Conservation (phyloP, 2,888 invertebrate genomes). For the Epirrhoe alternata region DNA sequence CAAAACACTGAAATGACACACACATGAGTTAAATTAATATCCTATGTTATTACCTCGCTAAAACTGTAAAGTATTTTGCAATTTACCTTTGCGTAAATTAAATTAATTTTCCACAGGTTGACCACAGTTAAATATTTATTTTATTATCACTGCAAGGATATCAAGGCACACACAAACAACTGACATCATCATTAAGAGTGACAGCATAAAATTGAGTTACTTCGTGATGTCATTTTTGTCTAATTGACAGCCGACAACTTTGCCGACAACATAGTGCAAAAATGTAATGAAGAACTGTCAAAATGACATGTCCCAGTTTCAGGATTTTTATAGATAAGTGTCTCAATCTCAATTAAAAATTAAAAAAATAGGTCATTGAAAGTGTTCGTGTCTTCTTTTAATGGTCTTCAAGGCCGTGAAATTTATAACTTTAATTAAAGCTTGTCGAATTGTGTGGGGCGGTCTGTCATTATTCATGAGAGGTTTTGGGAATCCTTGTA, state of each 20-base stretch:
- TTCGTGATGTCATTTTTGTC: slow-evolving; percentile 39
- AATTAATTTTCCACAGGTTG: neutral
- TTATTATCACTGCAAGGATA: neutral
- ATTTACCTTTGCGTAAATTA: neutral
- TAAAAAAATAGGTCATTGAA: slow-evolving; percentile 36
- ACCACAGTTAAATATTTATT: neutral
- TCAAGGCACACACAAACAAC: slow-evolving; percentile 8
- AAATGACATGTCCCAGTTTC: slow-evolving; percentile 47
- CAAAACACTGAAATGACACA: no score
- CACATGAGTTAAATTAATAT: neutral
- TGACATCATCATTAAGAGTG: slow-evolving; percentile 17
- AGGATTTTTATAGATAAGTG: slow-evolving; percentile 38
- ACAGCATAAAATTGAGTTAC: slow-evolving; percentile 34
- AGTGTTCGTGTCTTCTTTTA: slow-evolving; percentile 27
- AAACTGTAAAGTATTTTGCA: neutral
- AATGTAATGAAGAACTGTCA: slow-evolving; percentile 51
- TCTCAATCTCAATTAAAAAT: slow-evolving; percentile 27
- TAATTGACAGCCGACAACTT: slow-evolving; percentile 32
- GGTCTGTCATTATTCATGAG: slow-evolving; percentile 22
- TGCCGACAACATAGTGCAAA: slow-evolving; percentile 43
- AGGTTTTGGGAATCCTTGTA: slow-evolving; percentile 21
- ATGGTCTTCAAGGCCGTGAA: slow-evolving; percentile 32
- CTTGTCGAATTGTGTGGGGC: slow-evolving; percentile 39
- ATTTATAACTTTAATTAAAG: slow-evolving; percentile 40
- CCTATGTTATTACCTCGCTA: no score